A percentile compares a stretch with the other conserved stretches of the same genome.
Evolutionary conservation across 2,888 invertebrate genomes (phyloP).

Genomic region (Dynastes hyllus): DNA sequence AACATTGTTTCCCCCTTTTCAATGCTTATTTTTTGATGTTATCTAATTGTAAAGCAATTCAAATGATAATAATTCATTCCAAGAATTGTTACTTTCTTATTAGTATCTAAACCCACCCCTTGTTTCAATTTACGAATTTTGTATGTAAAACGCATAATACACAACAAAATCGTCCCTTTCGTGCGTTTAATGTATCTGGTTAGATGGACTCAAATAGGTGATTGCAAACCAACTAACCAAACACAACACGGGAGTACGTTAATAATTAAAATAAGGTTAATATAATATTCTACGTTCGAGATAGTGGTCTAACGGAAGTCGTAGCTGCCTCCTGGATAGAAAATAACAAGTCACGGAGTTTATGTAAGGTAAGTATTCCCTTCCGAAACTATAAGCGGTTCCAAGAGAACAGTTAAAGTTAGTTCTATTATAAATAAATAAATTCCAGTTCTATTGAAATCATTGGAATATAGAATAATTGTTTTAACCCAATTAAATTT

Average conservation of each 20-base stretch:
- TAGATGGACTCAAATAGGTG: background rate
- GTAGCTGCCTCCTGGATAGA: constrained; percentile 1
- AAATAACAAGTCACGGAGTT: constrained; percentile 9
- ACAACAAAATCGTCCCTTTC: no score
- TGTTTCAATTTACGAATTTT: background rate
- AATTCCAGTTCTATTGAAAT: no score
- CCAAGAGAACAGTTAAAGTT: background rate
- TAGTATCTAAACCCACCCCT: background rate
- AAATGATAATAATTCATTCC: no score
- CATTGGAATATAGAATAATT: no score
- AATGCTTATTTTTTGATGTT: no score
- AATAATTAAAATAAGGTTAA: constrained; percentile 6
- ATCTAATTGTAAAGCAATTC: no score
- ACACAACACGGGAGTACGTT: background rate
- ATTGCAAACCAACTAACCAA: no score
- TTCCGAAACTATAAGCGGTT: background rate
- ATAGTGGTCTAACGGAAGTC: constrained; percentile 14
- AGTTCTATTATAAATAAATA: no score
- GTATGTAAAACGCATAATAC: no score
- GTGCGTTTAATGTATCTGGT: background rate
- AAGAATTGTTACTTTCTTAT: no score
- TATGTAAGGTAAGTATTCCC: background rate
- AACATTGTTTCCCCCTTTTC: no score
- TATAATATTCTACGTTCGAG: constrained; percentile 13
- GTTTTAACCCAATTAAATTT: no score